These are phyloP conservation scores for Polypterus senegalus DNA, from an alignment of 2,113 vertebrate genomes.

Conservation along the genomic window DNA sequence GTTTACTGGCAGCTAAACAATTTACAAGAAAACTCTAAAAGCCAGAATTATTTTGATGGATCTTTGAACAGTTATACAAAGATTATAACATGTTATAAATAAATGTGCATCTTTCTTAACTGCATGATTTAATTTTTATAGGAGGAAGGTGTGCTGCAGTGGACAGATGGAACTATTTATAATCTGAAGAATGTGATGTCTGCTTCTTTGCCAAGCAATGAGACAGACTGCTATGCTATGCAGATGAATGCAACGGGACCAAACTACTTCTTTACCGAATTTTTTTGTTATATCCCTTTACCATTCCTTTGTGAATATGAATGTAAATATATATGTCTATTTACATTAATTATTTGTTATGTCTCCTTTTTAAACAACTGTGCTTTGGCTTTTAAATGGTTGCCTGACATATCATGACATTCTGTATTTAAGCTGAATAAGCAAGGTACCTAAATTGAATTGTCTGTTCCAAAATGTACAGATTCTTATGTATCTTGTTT, in stretches of 20 bases:
- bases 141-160: slow-evolving; percentile 58
- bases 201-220: slow-evolving; percentile 46
- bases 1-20: too few relatives aligned
- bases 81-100: too few relatives aligned
- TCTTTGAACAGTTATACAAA: too few relatives aligned
- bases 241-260: slow-evolving; percentile 57
- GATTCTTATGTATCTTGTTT: too few relatives aligned
- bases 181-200: slow-evolving; percentile 36
- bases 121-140: slow-evolving; percentile 23
- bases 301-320: slow-evolving; percentile 75
- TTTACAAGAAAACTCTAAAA: too few relatives aligned
- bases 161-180: slow-evolving; percentile 62
- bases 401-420: too few relatives aligned
- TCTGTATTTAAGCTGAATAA: too few relatives aligned
- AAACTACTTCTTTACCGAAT: slow-evolving; percentile 60
- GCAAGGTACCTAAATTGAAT: too few relatives aligned
- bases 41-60: too few relatives aligned
- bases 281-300: slow-evolving; percentile 63
- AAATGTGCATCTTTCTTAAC: neutral
- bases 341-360: neutral
- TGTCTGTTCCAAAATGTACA: too few relatives aligned
- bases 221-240: slow-evolving; percentile 70
- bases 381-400: too few relatives aligned
- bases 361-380: neutral
- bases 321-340: slow-evolving; percentile 49